These are phyloP conservation scores for Arctocebus calabarensis DNA, from an alignment of 2,797 vertebrate genomes.

Conservation along the genomic window DNA sequence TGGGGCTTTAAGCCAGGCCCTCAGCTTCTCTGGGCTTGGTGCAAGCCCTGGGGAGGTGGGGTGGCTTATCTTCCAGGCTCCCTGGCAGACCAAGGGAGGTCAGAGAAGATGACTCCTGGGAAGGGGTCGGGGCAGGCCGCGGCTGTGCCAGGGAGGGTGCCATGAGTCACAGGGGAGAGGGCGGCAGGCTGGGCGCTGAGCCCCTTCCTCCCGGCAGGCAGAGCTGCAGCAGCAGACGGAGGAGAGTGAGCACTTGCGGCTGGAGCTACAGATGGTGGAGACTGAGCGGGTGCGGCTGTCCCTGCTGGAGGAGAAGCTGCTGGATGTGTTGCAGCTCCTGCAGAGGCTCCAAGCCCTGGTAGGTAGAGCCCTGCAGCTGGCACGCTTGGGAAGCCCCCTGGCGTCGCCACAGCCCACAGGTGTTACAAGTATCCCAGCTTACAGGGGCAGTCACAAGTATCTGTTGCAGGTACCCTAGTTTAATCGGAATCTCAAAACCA, in stretches of 20 bases:
- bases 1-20: neutral
- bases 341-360: constrained; percentile 95
- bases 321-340: constrained; percentile 94
- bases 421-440: neutral
- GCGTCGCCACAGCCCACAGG: neutral
- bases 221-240: constrained; percentile 92
- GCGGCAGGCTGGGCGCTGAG: neutral
- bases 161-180: neutral
- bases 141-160: neutral
- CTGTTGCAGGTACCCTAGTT: neutral
- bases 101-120: neutral
- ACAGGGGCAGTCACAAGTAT: neutral
- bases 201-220: constrained; percentile 85
- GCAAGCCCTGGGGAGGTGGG: neutral
- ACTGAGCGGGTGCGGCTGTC: constrained; percentile 92
- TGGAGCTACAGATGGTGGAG: constrained; percentile 96
- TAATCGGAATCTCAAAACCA: neutral
- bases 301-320: constrained; percentile 93
- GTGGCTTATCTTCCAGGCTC: neutral
- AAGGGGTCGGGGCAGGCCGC: neutral
- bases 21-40: neutral
- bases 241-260: constrained; percentile 91
- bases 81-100: neutral
- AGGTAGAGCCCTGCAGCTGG: constrained; percentile 56
- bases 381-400: neutral